phyloP scores from a whole-genome alignment of 2,888 invertebrate genomes.

The Thymelicus sylvestris region DNA sequence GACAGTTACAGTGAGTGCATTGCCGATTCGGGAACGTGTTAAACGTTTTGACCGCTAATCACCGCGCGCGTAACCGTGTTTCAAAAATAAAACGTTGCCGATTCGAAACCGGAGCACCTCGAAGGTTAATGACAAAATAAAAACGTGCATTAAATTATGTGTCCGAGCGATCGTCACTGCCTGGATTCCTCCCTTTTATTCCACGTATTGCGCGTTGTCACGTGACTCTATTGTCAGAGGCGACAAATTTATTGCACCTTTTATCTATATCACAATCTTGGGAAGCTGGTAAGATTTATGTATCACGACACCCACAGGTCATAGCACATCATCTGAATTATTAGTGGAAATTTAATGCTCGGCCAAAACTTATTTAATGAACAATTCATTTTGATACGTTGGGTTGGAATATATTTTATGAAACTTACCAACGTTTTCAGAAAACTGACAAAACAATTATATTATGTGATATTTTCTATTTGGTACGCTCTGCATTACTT shows the following conservation, averaged over 20 bases:
- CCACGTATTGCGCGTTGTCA: conserved; percentile 46
- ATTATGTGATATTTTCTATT: too few species aligned
- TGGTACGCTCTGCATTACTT: too few species aligned
- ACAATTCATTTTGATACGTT: too few species aligned
- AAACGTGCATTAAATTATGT: conserved; percentile 77
- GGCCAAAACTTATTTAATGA: conserved; percentile 4
- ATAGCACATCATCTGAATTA: conserved; percentile 15
- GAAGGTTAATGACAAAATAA: conserved; percentile 84
- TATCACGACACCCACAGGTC: conserved; percentile 26
- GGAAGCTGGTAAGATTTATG: conserved; percentile 30
- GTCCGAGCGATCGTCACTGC: conserved; percentile 60
- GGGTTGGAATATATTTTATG: too few species aligned
- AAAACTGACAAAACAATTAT: too few species aligned
- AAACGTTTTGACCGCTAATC: conserved; percentile 56
- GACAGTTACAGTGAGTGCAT: conserved; percentile 51
- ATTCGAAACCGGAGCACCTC: conserved; percentile 80
- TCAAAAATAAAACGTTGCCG: conserved; percentile 81
- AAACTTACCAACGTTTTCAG: too few species aligned
- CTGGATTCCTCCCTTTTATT: conserved; percentile 59
- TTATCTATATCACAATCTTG: conserved; percentile 33
- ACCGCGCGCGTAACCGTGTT: conserved; percentile 74
- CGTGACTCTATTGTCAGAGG: conserved; percentile 56
- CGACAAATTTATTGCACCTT: conserved; percentile 31
- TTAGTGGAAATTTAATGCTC: conserved; percentile 2
- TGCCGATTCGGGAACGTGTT: conserved; percentile 54